These are phyloP conservation scores for Psix sp. DNA, from an alignment of 1,140 invertebrate species.

Conservation along the genomic window DNA sequence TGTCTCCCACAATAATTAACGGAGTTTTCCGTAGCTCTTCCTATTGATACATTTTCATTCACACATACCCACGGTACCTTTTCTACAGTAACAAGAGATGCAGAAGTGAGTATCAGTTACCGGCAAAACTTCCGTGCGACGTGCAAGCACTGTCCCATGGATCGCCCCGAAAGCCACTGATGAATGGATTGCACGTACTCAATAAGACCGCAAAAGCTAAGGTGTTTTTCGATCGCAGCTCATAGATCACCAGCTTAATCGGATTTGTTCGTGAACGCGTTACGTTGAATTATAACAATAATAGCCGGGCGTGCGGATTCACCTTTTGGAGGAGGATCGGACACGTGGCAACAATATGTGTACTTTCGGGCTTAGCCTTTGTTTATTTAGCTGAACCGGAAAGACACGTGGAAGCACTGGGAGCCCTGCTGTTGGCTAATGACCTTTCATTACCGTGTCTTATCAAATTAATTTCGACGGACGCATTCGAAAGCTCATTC, in stretches of 20 bases:
- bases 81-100: constrained; percentile 52
- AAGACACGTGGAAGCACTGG: constrained; percentile 25
- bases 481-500: not conserved
- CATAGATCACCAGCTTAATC: constrained; percentile 51
- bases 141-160: constrained; percentile 45
- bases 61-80: constrained; percentile 45
- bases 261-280: constrained; percentile 31
- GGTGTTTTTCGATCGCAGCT: constrained; percentile 34
- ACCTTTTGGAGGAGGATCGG: constrained; percentile 22
- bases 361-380: constrained; percentile 25
- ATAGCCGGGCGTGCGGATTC: constrained; percentile 24
- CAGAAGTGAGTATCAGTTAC: constrained; percentile 57
- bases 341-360: constrained; percentile 54
- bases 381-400: constrained; percentile 41
- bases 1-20: constrained; percentile 41
- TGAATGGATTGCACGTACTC: constrained; percentile 30
- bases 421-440: constrained; percentile 41
- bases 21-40: constrained; percentile 24
- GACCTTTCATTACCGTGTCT: constrained; percentile 56
- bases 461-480: constrained; percentile 53
- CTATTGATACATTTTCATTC: constrained; percentile 53
- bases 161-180: constrained; percentile 15
- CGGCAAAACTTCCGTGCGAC: constrained; percentile 54
- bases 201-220: constrained; percentile 19
- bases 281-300: constrained; percentile 33